Evolutionary conservation across 1,140 invertebrate genomes (phyloP), one percentile per base, ranked within the genome.

Genomic region (Hydropsyche tenuis): DNA sequence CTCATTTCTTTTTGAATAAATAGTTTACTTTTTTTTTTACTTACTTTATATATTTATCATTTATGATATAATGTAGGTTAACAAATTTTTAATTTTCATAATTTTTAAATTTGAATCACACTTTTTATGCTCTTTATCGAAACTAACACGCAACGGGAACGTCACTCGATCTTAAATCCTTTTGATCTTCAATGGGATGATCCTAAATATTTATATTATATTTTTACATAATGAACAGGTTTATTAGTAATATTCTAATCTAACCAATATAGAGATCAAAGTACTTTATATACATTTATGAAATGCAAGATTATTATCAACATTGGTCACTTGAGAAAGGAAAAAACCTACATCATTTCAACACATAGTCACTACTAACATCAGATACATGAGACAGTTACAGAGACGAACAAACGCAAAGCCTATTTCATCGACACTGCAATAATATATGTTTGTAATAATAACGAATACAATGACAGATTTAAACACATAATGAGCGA

Each of bases 291-390:
- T 45, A 72, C 25, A 62, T 45, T 43, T 45, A 69, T 23, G 20
- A 65, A 46, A 65, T 43, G 63, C 43, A 65, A 65, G 63, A 65
- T 65, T 65, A 65, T 65, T 65, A 65, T 65, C 63, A 43, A 65
- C 16, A 65, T 65, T 65, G 30, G 63, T 42, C 43, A 9, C 22
- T n/a, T 43, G n/a, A 53, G 48, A 53, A 53, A 18, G 20, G 20
- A 16, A 18, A 53, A 53, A 16, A 22, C 14, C 48, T 53, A 53
- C 48, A 18, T 53, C 14, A 53, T 53, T 53, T 53, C 6, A 18
- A 18, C n/a, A 53, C 20, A 53, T 53, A 53, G n/a, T 53, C 14
- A 6, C 20, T 53, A 22, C n/a, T 3, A 53, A 18, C 5, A 53
- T 18, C 48, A 53, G n/a, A 16, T 18, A 22, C 14, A 18, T 16